These are phyloP conservation scores for Triops longicaudatus DNA, from an alignment of 1,140 invertebrate genomes.

Conservation along the genomic window DNA sequence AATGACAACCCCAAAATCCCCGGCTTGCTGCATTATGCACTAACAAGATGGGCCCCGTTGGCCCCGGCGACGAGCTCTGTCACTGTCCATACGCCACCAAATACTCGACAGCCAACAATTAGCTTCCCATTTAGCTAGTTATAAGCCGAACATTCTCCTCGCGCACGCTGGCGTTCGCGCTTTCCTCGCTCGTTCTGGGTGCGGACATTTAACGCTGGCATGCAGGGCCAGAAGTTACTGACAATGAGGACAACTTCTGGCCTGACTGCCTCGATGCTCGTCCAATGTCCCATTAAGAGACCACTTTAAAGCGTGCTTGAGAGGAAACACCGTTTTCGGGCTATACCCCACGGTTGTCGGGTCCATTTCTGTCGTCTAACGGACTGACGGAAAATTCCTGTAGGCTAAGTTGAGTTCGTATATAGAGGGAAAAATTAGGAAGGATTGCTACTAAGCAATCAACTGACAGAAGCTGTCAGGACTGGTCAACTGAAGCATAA, in stretches of 20 bases:
- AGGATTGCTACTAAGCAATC: background rate
- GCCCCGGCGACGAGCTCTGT: constrained; percentile 8
- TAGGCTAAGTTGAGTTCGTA: too few species aligned
- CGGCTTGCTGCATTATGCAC: constrained; percentile 10
- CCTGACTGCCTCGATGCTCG: background rate
- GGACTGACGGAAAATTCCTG: background rate
- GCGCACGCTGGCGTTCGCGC: background rate
- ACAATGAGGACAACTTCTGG: background rate
- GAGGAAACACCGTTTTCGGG: background rate
- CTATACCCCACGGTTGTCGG: background rate
- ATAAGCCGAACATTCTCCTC: background rate
- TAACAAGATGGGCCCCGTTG: constrained; percentile 6
- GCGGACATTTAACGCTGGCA: background rate
- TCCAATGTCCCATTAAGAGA: background rate
- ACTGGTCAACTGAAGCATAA: too few species aligned
- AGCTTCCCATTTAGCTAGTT: constrained; percentile 11
- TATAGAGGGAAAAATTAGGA: background rate
- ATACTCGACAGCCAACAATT: constrained; percentile 1
- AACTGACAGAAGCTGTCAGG: too few species aligned
- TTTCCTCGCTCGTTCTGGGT: background rate
- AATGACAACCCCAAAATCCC: background rate
- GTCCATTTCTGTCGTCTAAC: background rate
- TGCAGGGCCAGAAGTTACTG: background rate
- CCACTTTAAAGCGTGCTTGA: too few species aligned
- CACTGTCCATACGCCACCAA: background rate